phyloP scores from a whole-genome alignment of 2,888 invertebrate species.

The Agrilus cyanescens region DNA sequence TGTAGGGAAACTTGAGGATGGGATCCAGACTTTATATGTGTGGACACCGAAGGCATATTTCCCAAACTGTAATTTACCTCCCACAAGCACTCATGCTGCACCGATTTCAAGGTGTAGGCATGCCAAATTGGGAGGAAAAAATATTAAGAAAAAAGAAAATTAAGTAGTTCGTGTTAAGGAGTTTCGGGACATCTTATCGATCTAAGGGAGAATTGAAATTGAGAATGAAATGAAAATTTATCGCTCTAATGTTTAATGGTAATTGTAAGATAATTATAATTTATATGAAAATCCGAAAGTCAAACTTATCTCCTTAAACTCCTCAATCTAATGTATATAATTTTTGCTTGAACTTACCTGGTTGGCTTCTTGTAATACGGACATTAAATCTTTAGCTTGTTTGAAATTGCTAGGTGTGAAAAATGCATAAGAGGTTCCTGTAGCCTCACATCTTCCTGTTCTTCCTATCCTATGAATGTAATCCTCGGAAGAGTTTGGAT shows the following conservation, averaged over 20 bases:
- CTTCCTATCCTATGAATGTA: conserved; percentile 95
- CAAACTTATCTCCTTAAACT: no score
- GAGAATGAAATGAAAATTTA: no score
- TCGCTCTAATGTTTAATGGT: no score
- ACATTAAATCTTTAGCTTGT: conserved; percentile 84
- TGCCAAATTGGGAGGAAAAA: conserved; percentile 60
- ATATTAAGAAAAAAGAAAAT: background rate
- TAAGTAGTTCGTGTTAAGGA: no score
- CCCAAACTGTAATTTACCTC: conserved; percentile 53
- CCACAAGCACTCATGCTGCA: conserved; percentile 64
- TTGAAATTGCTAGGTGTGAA: conserved; percentile 86
- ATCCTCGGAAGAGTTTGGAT: conserved; percentile 94
- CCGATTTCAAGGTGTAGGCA: conserved; percentile 50
- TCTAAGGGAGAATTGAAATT: no score
- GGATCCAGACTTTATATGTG: conserved; percentile 56
- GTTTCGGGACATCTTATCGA: no score
- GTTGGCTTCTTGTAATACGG: conserved; percentile 66
- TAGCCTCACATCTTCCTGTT: conserved; percentile 85
- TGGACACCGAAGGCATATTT: conserved; percentile 73
- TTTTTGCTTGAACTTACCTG: background rate
- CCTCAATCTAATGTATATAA: no score
- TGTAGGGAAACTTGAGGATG: conserved; percentile 48
- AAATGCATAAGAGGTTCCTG: conserved; percentile 90
- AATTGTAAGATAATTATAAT: no score
- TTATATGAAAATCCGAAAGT: no score